Evolutionary conservation across 2,888 invertebrate genomes (phyloP), one percentile per base, ranked within the genome.

Genomic region (Agonopterix alstromeriana): DNA sequence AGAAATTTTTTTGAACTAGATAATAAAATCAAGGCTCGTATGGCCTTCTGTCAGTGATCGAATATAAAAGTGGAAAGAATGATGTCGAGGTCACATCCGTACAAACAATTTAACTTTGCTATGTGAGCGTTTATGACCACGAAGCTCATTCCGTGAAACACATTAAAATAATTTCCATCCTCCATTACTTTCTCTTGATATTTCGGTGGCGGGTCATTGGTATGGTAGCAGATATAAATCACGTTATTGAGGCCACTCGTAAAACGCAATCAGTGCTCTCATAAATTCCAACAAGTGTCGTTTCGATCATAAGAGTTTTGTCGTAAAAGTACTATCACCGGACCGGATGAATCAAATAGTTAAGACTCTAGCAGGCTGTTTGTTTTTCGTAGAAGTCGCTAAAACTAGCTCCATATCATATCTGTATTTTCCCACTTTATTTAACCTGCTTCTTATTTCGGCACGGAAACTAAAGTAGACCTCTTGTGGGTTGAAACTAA

Each of bases 191-290:
- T 50, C 42, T 48, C 12, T n/a, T 43, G 3, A 10, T 27, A 36
- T 38, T 27, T 43, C 38, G 40, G 38, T 42, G 46, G 42, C 36
- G 48, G 38, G 9, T 38, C 35, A 48, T 46, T 43, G 38, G 36
- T 27, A 38, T 40, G 40, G n/a, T 11, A 12, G 41, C 41, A 10
- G 35, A 46, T 14, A 62, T 72, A 73, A 72, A 68, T 73, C 61
- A 68, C 35, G 47, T 46, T 58, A 71, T 69, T 66, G 62, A 60
- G 65, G 63, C 38, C 70, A 61, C 53, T 70, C 64, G 59, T 69
- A 67, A 73, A 73, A 62, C 57, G 58, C 61, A 62, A 57, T 65
- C 68, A 57, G 48, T 50, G 43, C 46, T 45, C 50, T 67, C 67
- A 60, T 69, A 66, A 70, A 54, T 66, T 57, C 53, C 47, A 38